Base-by-base conservation (phyloP, 2,888 invertebrate species). In the Tetranychus truncatus region DNA sequence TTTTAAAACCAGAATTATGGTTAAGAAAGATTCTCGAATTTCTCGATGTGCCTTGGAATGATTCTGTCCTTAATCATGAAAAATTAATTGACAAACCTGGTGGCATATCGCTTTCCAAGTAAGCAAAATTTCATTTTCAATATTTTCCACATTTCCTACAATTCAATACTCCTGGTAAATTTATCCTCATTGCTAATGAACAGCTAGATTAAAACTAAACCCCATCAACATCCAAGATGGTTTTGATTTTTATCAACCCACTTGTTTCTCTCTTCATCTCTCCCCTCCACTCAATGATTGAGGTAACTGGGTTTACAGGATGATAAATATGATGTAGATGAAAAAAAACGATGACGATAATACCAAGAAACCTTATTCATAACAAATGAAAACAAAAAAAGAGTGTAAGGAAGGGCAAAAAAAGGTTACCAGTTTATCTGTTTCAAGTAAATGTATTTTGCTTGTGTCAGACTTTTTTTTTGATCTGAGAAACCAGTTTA, bases 21-120 rank as follows among this genome's bases (percentile, higher is more conserved):
- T 89, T 97, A 90, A 87, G 88, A 79, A 88, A 88, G 82, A 92
- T 96, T 81, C 86, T 95, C 45, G 85, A 86, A 78, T 99, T 95
- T 84, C 87, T 99, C 78, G 90, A 90, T 79, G 87, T 99, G 80
- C 91, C 91, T 66, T 99, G 97, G 97, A 89, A 92, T 84, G 91
- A 92, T 79, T 89, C 91, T 72, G 95, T 99, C 78, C 87, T 99
- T 80, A 95, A 97, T 85, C 99, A 99, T 85, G 95, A 99, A 84
- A 91, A 92, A 82, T 91, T 91, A 83, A 95, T 99, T 83, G 95
- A 96, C 84, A 94, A 91, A 83, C 91, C 91, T 72, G 90, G 95
- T 80, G 95, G 95, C 79, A 92, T 96, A 75, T 91, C 91, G 79
- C 86, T 96, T 74, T 95, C 95, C 85, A 95, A 94, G 95, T 95